A percentile compares a stretch with the other conserved stretches of the same genome.
These are phyloP conservation scores for Elanoides forficatus DNA, from an alignment of 2,113 vertebrate species.

Conservation along the genomic window DNA sequence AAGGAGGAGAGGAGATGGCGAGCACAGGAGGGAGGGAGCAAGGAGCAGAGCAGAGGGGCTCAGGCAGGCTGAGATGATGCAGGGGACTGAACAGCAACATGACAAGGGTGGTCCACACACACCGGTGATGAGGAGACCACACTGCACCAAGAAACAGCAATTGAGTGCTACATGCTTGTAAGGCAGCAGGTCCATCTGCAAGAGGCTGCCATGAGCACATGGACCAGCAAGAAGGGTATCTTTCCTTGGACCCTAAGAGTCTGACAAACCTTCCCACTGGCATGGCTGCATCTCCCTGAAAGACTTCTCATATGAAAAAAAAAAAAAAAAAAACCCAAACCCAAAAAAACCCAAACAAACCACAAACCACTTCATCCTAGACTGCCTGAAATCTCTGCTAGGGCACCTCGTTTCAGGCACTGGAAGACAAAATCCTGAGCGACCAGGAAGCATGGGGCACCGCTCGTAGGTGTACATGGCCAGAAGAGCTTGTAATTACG, in stretches of 20 bases:
- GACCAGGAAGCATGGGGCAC: accelerated
- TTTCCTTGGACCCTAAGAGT: background rate
- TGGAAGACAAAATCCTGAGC: background rate
- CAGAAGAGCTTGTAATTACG: background rate
- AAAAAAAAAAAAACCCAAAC: background rate
- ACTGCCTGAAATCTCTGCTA: background rate
- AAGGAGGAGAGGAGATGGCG: background rate
- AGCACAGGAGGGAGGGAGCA: background rate
- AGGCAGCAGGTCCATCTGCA: background rate
- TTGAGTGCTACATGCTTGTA: background rate
- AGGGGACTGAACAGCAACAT: background rate
- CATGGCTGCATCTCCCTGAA: background rate
- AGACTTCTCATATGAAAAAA: background rate
- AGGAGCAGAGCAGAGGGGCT: background rate
- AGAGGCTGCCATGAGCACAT: background rate
- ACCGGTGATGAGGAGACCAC: accelerated
- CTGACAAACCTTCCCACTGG: background rate
- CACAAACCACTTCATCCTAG: background rate
- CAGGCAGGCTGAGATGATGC: background rate
- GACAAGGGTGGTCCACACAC: background rate
- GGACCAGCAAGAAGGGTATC: background rate
- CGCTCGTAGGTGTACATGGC: accelerated
- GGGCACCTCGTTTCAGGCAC: background rate
- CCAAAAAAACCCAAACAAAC: background rate
- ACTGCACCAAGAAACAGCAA: background rate